These are phyloP conservation scores for Heteromurus nitidus DNA, from an alignment of 2,888 invertebrate genomes.

Conservation along the genomic window DNA sequence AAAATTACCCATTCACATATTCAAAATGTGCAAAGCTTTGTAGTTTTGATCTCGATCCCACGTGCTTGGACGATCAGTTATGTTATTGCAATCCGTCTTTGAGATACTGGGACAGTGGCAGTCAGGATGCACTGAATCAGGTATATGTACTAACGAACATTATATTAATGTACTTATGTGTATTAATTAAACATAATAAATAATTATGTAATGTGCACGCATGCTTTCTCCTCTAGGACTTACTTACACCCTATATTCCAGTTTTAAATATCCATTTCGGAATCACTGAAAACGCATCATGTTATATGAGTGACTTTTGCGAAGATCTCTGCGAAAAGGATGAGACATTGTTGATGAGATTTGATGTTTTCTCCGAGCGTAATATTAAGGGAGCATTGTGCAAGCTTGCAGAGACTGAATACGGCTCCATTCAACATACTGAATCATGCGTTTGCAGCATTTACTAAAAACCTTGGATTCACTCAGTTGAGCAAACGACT, in stretches of 20 bases:
- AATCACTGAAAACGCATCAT: neutral
- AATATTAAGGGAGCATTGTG: conserved; percentile 38
- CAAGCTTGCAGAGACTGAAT: conserved; percentile 10
- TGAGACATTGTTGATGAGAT: neutral
- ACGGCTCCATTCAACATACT: neutral
- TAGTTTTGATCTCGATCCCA: conserved; percentile 34
- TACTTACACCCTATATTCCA: no score
- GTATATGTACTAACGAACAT: no score
- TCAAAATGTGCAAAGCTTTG: conserved; percentile 53
- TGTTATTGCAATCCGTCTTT: conserved; percentile 43
- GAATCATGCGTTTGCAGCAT: conserved; percentile 34
- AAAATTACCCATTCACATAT: conserved; percentile 41
- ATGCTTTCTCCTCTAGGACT: no score
- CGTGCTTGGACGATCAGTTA: conserved; percentile 52
- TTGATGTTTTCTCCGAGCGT: neutral
- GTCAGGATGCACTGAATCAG: no score
- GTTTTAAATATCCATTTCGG: no score
- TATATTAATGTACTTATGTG: no score
- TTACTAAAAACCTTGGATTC: no score
- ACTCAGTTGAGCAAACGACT: no score
- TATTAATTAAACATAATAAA: no score
- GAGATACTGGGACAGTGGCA: no score
- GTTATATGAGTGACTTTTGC: conserved; percentile 38
- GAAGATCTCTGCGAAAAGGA: conserved; percentile 36
- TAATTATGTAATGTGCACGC: no score